A percentile compares a stretch with the other conserved stretches of the same genome.
Evolutionary conservation across 2,797 vertebrate species (phyloP).

Genomic region (Xerus rutilus): DNA sequence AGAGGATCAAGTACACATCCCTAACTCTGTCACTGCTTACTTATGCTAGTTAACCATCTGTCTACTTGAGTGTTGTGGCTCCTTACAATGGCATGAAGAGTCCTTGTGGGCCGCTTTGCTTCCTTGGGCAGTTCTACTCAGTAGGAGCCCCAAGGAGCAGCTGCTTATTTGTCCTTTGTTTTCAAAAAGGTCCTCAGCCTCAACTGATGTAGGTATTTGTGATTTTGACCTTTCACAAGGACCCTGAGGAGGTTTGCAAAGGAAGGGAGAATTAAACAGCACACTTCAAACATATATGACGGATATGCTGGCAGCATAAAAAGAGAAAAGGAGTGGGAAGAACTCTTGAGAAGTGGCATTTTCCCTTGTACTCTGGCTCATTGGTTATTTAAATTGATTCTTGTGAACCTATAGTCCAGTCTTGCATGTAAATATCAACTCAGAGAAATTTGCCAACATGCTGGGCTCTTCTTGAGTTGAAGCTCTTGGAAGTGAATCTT

Average conservation of each 20-base stretch:
- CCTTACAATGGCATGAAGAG: not conserved
- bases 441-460: not conserved
- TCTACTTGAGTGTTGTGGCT: not conserved
- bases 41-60: not conserved
- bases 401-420: not conserved
- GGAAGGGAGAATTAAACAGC: constrained; percentile 26
- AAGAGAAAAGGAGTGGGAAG: not conserved
- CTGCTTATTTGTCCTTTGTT: constrained; percentile 42
- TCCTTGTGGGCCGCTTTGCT: not conserved
- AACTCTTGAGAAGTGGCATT: constrained; percentile 2
- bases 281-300: constrained; percentile 1
- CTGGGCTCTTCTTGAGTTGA: not conserved
- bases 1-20: not conserved
- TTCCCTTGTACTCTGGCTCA: not conserved
- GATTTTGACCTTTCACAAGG: constrained; percentile 68
- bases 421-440: not conserved
- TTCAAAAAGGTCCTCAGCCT: constrained; percentile 34
- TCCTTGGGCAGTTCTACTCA: not conserved
- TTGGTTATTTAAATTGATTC: not conserved
- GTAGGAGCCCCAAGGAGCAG: not conserved
- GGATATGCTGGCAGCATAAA: not conserved
- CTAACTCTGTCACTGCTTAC: not conserved
- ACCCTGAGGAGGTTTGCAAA: constrained; percentile 49
- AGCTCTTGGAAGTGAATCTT: not conserved
- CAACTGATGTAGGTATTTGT: not conserved